Base-by-base conservation (phyloP, 2,888 invertebrate species). In the Lasioglossum villosulum region DNA sequence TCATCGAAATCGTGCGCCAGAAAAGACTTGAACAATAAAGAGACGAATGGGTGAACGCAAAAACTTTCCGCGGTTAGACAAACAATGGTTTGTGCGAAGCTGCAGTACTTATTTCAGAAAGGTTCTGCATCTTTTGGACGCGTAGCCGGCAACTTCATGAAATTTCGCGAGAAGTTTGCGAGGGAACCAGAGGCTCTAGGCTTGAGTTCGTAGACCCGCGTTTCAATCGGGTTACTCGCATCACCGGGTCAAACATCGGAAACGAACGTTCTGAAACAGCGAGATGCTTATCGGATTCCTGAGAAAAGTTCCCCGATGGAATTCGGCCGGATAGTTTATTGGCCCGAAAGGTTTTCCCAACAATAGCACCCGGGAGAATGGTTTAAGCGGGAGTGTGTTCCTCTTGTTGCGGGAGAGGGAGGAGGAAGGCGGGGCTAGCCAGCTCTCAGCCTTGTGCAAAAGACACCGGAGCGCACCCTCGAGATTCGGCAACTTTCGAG, bases 301-400 rank as follows among this genome's bases (percentile, higher is more conserved):
- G 66, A 73, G 86, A 82, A 84, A 86, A 85, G 76, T 84, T 84
- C 23, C 34, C 72, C 37, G 56, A 45, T 75, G 86, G 77, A 87
- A 84, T 86, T 72, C 79, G 86, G 56, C 70, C 23, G 80, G 85
- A 90, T 92, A 88, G 88, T 92, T 93, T 92, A 92, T 92, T 83
- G 90, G 84, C 80, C 88, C 87, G 86, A 82, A 59, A 91, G 89
- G 89, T 81, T 87, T 86, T 83, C 63, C 78, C 59, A 80, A 90
- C 90, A 91, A 91, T 91, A 79, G 90, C 76, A 87, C 92, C 89
- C 90, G 34, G 77, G 92, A 90, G 91, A 86, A 89, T 88, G 83
- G 82, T 73, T 86, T 68, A 78, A 63, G 76, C 75, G 48, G 63
- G 37, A 70, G 72, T 27, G 75, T 89, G 86, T 86, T 88, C 83